phyloP scores from a whole-genome alignment of 2,797 vertebrate species.

The Sarcoramphus papa region DNA sequence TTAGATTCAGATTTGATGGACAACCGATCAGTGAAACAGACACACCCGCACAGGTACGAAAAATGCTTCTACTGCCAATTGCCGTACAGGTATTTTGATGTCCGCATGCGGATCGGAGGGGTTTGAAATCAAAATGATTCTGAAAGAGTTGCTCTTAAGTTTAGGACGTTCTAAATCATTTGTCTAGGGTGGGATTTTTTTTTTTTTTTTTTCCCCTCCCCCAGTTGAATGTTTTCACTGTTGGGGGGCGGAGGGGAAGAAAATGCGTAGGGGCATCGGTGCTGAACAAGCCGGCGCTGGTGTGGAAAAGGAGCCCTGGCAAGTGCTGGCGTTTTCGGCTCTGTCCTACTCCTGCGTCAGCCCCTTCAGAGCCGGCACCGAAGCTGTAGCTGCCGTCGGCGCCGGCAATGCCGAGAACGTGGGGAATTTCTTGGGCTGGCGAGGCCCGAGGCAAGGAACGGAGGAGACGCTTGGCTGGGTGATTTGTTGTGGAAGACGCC shows the following conservation, averaged over 20 bases:
- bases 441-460: not conserved
- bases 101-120: not conserved
- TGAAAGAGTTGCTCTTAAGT: not conserved
- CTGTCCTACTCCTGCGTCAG: not conserved
- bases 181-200: not conserved
- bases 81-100: not conserved
- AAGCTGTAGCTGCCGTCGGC: not conserved
- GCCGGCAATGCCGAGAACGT: rapidly evolving
- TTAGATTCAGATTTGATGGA: slow-evolving; percentile 91
- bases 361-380: not conserved
- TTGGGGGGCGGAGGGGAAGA: not conserved
- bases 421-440: not conserved
- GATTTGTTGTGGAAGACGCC: not conserved
- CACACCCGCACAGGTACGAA: slow-evolving; percentile 89
- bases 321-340: not conserved
- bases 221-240: not conserved
- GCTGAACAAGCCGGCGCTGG: not conserved
- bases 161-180: not conserved
- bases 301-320: not conserved
- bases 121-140: not conserved
- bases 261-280: not conserved
- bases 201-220: too few species aligned
- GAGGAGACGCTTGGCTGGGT: not conserved
- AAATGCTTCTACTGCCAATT: not conserved
- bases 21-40: slow-evolving; percentile 89